Evolutionary conservation across 2,888 invertebrate genomes (phyloP).

Genomic region (Masnerella sp.): DNA sequence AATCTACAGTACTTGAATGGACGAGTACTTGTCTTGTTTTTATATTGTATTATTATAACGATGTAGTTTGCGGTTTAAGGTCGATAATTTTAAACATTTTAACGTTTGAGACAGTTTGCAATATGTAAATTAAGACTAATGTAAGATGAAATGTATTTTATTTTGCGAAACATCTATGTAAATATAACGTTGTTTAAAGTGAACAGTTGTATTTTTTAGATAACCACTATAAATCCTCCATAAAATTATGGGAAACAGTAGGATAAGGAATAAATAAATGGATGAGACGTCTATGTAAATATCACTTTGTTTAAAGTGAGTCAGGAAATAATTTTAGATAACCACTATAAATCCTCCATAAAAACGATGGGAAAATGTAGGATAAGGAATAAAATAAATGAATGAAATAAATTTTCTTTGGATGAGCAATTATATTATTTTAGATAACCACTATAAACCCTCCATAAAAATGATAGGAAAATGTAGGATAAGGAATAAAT

Average conservation of each 20-base stretch:
- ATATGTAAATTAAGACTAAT: too few species aligned
- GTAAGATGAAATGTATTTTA: not conserved
- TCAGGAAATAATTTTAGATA: not conserved
- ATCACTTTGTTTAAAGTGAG: not conserved
- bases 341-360: not conserved
- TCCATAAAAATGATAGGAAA: too few species aligned
- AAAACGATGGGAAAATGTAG: too few species aligned
- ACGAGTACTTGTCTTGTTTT: too few species aligned
- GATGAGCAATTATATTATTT: too few species aligned
- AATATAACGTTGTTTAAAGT: not conserved
- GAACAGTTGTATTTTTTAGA: too few species aligned
- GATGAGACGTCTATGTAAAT: not conserved
- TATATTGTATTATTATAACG: too few species aligned
- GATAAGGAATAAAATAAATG: not conserved
- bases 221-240: not conserved
- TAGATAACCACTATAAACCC: not conserved
- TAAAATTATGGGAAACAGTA: too few species aligned
- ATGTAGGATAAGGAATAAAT: not conserved
- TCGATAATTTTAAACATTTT: not conserved
- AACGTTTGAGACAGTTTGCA: not conserved
- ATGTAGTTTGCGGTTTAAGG: too few species aligned
- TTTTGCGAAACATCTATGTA: slow-evolving; percentile 4
- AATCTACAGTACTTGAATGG: too few species aligned
- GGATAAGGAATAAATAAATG: not conserved
- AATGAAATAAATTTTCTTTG: not conserved